Evolutionary conservation across 2,113 vertebrate genomes (phyloP).

Genomic region (Eidolon helvum): DNA sequence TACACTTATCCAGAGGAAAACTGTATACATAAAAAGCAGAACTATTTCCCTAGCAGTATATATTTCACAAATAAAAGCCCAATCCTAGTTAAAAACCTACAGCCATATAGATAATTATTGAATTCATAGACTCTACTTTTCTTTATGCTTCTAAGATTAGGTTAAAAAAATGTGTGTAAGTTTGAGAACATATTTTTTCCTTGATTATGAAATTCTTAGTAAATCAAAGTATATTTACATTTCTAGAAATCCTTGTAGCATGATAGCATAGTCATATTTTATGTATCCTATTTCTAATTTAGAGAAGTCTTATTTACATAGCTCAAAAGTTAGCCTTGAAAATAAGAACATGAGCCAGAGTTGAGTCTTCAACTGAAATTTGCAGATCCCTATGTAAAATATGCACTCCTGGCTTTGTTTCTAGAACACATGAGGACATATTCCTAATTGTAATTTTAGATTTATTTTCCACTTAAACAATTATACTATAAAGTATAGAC

Average conservation of each 20-base stretch:
- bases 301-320: conserved; percentile 48
- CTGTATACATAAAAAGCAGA: background rate
- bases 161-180: background rate
- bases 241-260: conserved; percentile 47
- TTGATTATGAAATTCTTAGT: conserved; percentile 44
- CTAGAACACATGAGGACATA: conserved; percentile 30
- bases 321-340: conserved; percentile 42
- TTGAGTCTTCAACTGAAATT: conserved; percentile 41
- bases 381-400: conserved; percentile 34
- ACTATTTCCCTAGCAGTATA: background rate
- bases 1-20: background rate
- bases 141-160: conserved; percentile 10
- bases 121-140: background rate
- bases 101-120: conserved; percentile 15
- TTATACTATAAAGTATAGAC: conserved; percentile 3
- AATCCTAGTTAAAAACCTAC: conserved; percentile 13
- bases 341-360: conserved; percentile 47
- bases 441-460: conserved; percentile 38
- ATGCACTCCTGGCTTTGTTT: conserved; percentile 26
- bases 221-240: conserved; percentile 49
- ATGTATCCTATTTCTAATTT: conserved; percentile 41
- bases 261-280: conserved; percentile 42
- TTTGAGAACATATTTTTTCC: conserved; percentile 21
- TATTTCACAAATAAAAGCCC: conserved; percentile 26
- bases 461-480: conserved; percentile 44